Base-by-base conservation (phyloP, 2,113 vertebrate genomes). In the Hyla sarda region DNA sequence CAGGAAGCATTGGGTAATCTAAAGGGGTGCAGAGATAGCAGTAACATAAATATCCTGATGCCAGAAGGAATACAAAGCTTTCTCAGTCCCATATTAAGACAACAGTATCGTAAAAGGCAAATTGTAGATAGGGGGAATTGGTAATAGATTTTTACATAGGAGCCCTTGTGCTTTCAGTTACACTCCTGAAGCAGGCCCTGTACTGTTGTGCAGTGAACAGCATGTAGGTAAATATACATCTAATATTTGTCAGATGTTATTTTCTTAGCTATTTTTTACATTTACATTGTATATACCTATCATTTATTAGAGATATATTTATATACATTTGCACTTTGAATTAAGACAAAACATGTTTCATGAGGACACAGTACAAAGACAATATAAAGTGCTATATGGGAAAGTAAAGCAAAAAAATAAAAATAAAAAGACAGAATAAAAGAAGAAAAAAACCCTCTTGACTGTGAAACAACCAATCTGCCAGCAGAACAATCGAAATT, bases 401-500 rank as follows among this genome's bases (percentile, higher is more conserved):
- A 25, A 45, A 34, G 9, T 3, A 25, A 60, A 45, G 32, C 4
- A 37, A 79, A 41, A 54, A 79, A 41, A 52, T 5, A 32, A 56
- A n/a, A 56, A n/a, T 3, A 25, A 52, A 79, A 56, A 32, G 50
- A 23, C 23, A 41, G 23, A 54, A 52, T 77, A 4, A 37, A 52
- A 28, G 25, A 17, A 77, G 8, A 76, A 73, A 73, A 77, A 77
- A 48, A n/a, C 13, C 17, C 0, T 13, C 12, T 28, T 30, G 1
- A 76, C n/a, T 30, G 14, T 14, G 11, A 60, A 41, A n/a, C 17
- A 41, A n/a, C 19, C 2, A n/a, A 32, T 60, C 32, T 79, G 77
- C 54, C 77, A 79, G 54, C 21, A 73, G 48, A 73, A n/a, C 47
- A 72, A 83, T 83, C 45, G 34, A 58, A 74, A 56, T 45, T 52